phyloP scores from a whole-genome alignment of 2,797 vertebrate species.

The Sarcoramphus papa region DNA sequence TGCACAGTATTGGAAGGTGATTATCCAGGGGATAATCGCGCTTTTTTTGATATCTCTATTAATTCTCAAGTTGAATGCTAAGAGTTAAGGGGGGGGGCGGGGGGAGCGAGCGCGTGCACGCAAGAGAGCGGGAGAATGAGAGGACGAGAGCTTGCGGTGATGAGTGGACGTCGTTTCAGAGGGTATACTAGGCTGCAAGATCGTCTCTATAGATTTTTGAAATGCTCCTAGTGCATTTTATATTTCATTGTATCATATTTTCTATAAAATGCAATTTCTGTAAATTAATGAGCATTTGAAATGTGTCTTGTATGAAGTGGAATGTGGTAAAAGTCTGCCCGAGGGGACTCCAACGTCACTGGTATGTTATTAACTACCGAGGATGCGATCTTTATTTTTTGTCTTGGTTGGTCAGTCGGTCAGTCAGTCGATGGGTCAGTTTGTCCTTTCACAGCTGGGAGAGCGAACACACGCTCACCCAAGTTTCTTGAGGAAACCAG shows the following conservation, averaged over 20 bases:
- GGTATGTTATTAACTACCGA: background rate
- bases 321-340: slow-evolving; percentile 63
- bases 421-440: background rate
- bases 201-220: slow-evolving; percentile 68
- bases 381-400: background rate
- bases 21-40: slow-evolving; percentile 59
- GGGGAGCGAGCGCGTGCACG: slow-evolving; percentile 29
- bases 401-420: background rate
- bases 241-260: slow-evolving; percentile 73
- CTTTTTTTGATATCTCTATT: slow-evolving; percentile 62
- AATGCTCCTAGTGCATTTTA: slow-evolving; percentile 74
- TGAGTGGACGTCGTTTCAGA: slow-evolving; percentile 35
- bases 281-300: slow-evolving; percentile 71
- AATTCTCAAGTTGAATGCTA: slow-evolving; percentile 61
- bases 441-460: background rate
- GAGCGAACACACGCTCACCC: background rate
- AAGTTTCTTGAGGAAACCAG: background rate
- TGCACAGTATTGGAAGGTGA: slow-evolving; percentile 62
- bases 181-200: slow-evolving; percentile 60
- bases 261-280: slow-evolving; percentile 74
- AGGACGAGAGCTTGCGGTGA: slow-evolving; percentile 24
- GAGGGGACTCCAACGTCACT: slow-evolving; percentile 12
- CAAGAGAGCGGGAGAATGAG: slow-evolving; percentile 31
- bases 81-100: slow-evolving; percentile 17
- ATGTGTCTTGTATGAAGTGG: slow-evolving; percentile 68